Conservation (phyloP, 2,113 vertebrate genomes). For the Athene noctua region DNA sequence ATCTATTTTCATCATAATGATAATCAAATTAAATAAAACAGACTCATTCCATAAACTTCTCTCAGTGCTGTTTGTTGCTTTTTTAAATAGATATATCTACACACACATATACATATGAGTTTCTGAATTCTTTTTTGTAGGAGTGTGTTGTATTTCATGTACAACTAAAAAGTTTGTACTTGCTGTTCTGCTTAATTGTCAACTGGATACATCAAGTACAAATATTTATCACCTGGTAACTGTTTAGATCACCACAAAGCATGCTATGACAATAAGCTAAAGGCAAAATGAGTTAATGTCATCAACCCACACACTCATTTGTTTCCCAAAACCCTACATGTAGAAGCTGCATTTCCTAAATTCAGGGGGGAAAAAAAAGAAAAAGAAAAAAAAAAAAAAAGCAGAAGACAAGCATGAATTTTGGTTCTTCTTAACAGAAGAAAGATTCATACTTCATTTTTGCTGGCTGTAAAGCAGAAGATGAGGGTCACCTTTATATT, state of each 20-base stretch:
- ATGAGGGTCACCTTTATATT: neutral
- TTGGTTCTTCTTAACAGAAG: neutral
- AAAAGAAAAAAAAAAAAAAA: neutral
- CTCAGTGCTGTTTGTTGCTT: fast-evolving
- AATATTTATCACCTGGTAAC: neutral
- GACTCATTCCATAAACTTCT: neutral
- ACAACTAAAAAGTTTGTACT: neutral
- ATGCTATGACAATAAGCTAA: neutral
- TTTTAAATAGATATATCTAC: neutral
- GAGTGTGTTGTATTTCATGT: neutral
- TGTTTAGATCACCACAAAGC: neutral
- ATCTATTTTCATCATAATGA: neutral
- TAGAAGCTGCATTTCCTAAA: neutral
- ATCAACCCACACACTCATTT: neutral
- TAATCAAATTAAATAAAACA: neutral
- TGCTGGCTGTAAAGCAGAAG: neutral
- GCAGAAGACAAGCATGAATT: neutral
- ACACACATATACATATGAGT: fast-evolving
- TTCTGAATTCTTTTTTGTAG: neutral
- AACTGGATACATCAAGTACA: neutral
- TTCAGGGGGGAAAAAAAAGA: neutral
- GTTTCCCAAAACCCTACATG: neutral
- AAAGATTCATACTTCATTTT: neutral
- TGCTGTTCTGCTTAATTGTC: neutral
- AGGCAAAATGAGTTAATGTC: neutral